These are phyloP conservation scores for Apogon hyalosoma DNA, from an alignment of 2,797 vertebrate genomes.

Conservation along the genomic window DNA sequence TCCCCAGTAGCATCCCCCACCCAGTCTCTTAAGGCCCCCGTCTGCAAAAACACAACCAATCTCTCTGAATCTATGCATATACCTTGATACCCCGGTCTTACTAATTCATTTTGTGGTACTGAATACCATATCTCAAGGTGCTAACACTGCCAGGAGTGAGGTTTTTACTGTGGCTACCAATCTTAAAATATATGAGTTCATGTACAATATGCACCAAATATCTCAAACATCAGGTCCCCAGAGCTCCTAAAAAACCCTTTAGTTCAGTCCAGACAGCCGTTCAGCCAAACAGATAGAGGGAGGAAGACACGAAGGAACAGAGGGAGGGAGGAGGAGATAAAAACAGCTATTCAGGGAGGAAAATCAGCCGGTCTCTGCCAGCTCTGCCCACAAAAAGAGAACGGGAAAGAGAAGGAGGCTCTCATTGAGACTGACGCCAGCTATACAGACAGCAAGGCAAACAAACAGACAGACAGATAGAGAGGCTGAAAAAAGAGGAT, in stretches of 20 bases:
- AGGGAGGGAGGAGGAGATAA: slow-evolving; percentile 52
- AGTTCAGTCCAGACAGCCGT: slow-evolving; percentile 49
- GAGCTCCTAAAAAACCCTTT: slow-evolving; percentile 28
- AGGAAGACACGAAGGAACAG: slow-evolving; percentile 42
- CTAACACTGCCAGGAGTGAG: neutral
- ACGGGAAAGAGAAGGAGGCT: slow-evolving; percentile 49
- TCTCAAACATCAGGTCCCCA: slow-evolving; percentile 47
- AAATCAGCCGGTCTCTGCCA: slow-evolving; percentile 53
- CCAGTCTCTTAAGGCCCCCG: slow-evolving; percentile 28
- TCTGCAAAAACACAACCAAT: slow-evolving; percentile 48
- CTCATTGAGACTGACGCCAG: slow-evolving; percentile 61
- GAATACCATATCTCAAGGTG: neutral
- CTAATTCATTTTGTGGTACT: slow-evolving; percentile 2
- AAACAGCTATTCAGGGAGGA: slow-evolving; percentile 59
- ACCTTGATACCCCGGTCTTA: neutral
- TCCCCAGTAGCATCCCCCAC: slow-evolving; percentile 56
- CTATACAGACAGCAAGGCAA: slow-evolving; percentile 46
- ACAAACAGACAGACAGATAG: slow-evolving; percentile 42
- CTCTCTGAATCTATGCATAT: slow-evolving; percentile 6
- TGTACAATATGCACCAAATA: slow-evolving; percentile 25
- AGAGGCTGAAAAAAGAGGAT: slow-evolving; percentile 17
- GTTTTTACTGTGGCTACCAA: slow-evolving; percentile 17
- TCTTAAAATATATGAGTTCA: slow-evolving; percentile 29
- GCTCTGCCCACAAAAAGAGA: slow-evolving; percentile 51
- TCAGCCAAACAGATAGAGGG: slow-evolving; percentile 44